Base-by-base conservation (phyloP, 2,888 invertebrate genomes). In the Rosalia funebris region DNA sequence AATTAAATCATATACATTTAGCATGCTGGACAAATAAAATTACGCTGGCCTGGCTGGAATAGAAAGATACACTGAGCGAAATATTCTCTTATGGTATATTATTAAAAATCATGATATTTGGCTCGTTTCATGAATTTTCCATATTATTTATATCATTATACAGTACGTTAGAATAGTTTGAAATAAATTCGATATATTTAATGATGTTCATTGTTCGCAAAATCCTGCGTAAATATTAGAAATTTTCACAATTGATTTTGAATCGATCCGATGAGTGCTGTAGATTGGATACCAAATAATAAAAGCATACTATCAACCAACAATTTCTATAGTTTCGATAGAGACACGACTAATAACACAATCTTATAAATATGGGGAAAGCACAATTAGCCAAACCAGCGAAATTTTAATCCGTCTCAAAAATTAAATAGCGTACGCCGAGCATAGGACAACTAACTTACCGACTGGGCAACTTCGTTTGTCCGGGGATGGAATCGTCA, bases 401-500 rank as follows among this genome's bases (percentile, higher is more conserved):
- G 48, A 42, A 57, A 57, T 57, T 57, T 44, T 42, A 48, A 34
- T 15, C 39, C 20, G 25, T 19, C 31, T 36, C 12, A 11, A 25
- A 50, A 44, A 48, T 42, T 50, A 50, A 57, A 48, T 32, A 50
- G 20, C 50, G 39, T 32, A 46, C 45, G 20, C 39, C 41, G 31
- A 37, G 36, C 20, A 31, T 10, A 16, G 41, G 19, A 42, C 47
- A 44, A 42, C 37, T 57, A 57, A 77, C 81, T 80, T 79, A 85
- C 85, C 85, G 83, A 75, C 82, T 82, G 48, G 84, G 83, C 66
- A 85, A 79, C 73, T 85, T 84, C 32, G 89, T 87, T 65, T 87
- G 85, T 60, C 86, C 83, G 57, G 85, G 83, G 70, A 89, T 86
- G 58, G 89, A 90, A 78, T 95, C 94, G 82, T 94, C 94, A 77